Evolutionary conservation across 92 coral and sea anemone species (phyloP).

Genomic region (Meandrina meandrites): DNA sequence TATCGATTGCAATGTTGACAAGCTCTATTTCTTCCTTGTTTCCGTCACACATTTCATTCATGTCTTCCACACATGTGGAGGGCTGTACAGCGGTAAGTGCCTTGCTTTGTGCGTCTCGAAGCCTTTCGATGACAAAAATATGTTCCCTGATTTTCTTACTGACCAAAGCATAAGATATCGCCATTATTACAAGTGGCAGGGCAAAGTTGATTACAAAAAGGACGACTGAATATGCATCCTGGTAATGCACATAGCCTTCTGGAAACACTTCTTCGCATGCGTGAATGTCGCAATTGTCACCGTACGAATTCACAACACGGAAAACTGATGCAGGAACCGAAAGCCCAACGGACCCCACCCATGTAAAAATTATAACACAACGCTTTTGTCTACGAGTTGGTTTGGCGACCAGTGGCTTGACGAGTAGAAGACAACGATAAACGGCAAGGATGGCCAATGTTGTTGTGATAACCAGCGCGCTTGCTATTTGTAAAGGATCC

Average conservation of each 20-base stretch:
- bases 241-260: conserved; percentile 9
- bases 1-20: background rate
- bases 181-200: conserved; percentile 40
- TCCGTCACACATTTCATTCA: background rate
- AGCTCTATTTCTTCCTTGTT: conserved; percentile 1
- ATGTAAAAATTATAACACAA: conserved; percentile 10
- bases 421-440: conserved; percentile 40
- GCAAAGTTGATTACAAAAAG: conserved; percentile 40
- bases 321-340: conserved; percentile 39
- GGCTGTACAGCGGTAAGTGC: conserved; percentile 6
- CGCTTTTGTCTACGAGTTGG: conserved; percentile 7
- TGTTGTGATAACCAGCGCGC: conserved; percentile 31
- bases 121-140: conserved; percentile 26
- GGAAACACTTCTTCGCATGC: conserved; percentile 28
- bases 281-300: conserved; percentile 12
- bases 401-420: conserved; percentile 27
- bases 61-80: conserved; percentile 21
- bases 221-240: conserved; percentile 9
- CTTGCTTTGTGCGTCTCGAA: conserved; percentile 1
- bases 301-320: conserved; percentile 23
- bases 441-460: conserved; percentile 32
- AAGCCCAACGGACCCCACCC: conserved; percentile 36
- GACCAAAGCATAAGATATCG: conserved; percentile 44
- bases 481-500: conserved; percentile 33
- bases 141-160: conserved; percentile 42